phyloP scores from a whole-genome alignment of 2,113 vertebrate species.

The Albula goreensis region DNA sequence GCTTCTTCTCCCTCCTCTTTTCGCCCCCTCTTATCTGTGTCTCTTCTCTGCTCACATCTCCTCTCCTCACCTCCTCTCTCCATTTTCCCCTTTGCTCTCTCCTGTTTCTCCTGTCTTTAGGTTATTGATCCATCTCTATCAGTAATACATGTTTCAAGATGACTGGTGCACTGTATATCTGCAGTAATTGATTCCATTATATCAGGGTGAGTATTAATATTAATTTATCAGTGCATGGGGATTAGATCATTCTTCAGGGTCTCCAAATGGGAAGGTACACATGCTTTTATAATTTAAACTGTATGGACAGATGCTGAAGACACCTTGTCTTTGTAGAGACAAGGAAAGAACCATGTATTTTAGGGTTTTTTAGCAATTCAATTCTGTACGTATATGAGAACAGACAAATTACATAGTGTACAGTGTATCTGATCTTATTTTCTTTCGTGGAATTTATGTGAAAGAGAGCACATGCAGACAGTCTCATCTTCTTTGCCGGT shows the following conservation, averaged over 20 bases:
- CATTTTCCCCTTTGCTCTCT: constrained; percentile 19
- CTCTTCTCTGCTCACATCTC: background rate
- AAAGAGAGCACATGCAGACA: background rate
- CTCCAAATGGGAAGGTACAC: constrained; percentile 42
- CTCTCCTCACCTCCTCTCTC: constrained; percentile 3
- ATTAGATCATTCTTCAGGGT: constrained; percentile 45
- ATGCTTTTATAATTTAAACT: constrained; percentile 37
- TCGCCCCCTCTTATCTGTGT: background rate
- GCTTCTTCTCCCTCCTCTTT: background rate
- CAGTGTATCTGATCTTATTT: background rate
- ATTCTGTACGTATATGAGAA: background rate
- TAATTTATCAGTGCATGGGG: constrained; percentile 44
- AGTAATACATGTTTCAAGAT: constrained; percentile 42
- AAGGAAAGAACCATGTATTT: background rate
- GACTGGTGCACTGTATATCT: constrained; percentile 37
- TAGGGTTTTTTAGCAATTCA: background rate
- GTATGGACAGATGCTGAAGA: constrained; percentile 7
- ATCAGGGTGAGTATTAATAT: constrained; percentile 23
- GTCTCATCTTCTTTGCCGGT: background rate
- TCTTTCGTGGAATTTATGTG: background rate
- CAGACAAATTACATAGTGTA: background rate
- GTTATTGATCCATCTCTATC: constrained; percentile 40
- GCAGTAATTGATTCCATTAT: constrained; percentile 43
- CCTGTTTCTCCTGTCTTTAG: constrained; percentile 23
- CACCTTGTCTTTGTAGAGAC: background rate